phyloP scores from a whole-genome alignment of 2,888 invertebrate genomes.

The Leptogaster cylindrica region DNA sequence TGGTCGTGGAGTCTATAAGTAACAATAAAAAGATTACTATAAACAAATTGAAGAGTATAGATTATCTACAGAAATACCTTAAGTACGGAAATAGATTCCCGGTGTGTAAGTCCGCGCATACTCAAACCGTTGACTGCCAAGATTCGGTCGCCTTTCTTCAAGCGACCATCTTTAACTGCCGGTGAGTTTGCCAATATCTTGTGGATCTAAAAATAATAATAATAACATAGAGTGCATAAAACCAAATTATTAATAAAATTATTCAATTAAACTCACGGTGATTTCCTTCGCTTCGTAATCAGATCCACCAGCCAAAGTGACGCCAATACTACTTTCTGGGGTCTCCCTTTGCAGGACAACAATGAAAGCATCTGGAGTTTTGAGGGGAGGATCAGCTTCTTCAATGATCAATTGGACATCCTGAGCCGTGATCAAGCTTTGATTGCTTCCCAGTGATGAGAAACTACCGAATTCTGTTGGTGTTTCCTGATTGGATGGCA shows the following conservation, averaged over 20 bases:
- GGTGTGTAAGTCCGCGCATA: slow-evolving; percentile 84
- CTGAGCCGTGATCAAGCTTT: slow-evolving; percentile 62
- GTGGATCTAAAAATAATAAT: slow-evolving; percentile 70
- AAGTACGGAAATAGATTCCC: slow-evolving; percentile 83
- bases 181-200: slow-evolving; percentile 85
- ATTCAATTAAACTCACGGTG: slow-evolving; percentile 68
- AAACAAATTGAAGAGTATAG: not conserved
- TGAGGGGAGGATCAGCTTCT: slow-evolving; percentile 71
- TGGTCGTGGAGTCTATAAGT: slow-evolving; percentile 73
- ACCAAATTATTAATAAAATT: not conserved
- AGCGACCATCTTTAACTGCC: slow-evolving; percentile 83
- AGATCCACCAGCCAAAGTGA: slow-evolving; percentile 85
- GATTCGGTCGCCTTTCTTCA: slow-evolving; percentile 87
- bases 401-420: slow-evolving; percentile 71
- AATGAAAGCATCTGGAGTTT: slow-evolving; percentile 68
- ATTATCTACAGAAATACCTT: slow-evolving; percentile 68
- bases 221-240: too few species aligned
- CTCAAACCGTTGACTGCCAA: slow-evolving; percentile 86
- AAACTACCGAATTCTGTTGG: slow-evolving; percentile 62
- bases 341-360: slow-evolving; percentile 72
- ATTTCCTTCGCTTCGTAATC: slow-evolving; percentile 93
- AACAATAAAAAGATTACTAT: slow-evolving; percentile 22
- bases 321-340: slow-evolving; percentile 78
- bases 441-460: slow-evolving; percentile 62
- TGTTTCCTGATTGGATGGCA: slow-evolving; percentile 60